Conservation (phyloP, 2,888 invertebrate species). For the Saturnia japonica region DNA sequence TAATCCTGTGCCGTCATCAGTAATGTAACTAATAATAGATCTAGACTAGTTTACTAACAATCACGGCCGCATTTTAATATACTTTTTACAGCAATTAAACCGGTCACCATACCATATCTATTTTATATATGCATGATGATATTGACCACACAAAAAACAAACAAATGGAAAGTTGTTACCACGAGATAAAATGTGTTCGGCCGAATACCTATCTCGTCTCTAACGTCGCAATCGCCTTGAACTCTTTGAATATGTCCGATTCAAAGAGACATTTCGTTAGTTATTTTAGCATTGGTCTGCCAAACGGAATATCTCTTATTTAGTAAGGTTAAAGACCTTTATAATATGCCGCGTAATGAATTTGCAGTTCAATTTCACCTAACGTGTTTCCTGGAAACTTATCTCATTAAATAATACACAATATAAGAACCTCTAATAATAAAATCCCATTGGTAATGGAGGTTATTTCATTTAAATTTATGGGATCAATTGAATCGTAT, state of each 20-base stretch:
- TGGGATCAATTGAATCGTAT: slow-evolving; percentile 54
- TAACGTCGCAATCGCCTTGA: slow-evolving; percentile 61
- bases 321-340: slow-evolving; percentile 46
- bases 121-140: background rate
- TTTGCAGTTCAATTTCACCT: slow-evolving; percentile 13
- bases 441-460: background rate
- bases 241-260: slow-evolving; percentile 51
- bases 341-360: slow-evolving; percentile 13
- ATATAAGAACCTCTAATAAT: background rate
- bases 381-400: background rate
- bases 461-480: background rate
- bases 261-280: slow-evolving; percentile 52
- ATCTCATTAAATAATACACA: background rate
- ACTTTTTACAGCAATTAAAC: slow-evolving; percentile 42
- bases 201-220: slow-evolving; percentile 32
- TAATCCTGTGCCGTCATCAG: slow-evolving; percentile 75
- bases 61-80: slow-evolving; percentile 34
- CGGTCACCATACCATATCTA: slow-evolving; percentile 17
- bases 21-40: slow-evolving; percentile 63
- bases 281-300: slow-evolving; percentile 46
- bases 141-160: slow-evolving; percentile 28
- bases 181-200: slow-evolving; percentile 32
- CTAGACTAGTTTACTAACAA: slow-evolving; percentile 40
- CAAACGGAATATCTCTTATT: slow-evolving; percentile 35
- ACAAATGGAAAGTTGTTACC: slow-evolving; percentile 22